A percentile compares a stretch with the other conserved stretches of the same genome.
These are phyloP conservation scores for Myripristis jacobus DNA, from an alignment of 2,797 vertebrate genomes.

Conservation along the genomic window DNA sequence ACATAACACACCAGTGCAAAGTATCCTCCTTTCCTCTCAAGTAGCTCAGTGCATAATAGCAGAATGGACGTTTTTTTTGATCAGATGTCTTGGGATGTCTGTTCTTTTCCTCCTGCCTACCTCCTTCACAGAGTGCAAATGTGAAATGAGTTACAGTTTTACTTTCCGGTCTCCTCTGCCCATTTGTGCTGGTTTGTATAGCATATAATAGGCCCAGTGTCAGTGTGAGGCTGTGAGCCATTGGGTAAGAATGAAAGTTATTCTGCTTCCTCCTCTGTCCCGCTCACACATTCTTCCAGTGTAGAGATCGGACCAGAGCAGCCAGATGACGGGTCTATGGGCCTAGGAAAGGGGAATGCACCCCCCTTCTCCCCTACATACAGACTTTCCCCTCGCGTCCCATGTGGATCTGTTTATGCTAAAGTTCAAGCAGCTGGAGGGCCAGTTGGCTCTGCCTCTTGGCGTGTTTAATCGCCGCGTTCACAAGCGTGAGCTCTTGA, in stretches of 20 bases:
- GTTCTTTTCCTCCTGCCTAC: background rate
- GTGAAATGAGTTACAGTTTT: constrained; percentile 32
- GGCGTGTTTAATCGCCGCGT: constrained; percentile 47
- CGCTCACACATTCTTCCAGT: constrained; percentile 72
- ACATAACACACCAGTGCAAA: background rate
- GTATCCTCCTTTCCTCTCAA: background rate
- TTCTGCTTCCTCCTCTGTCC: constrained; percentile 71
- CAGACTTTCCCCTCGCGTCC: constrained; percentile 20
- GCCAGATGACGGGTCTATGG: constrained; percentile 48
- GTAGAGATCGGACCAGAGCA: constrained; percentile 43
- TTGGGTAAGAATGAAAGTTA: constrained; percentile 74
- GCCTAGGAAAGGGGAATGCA: background rate
- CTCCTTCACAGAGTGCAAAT: constrained; percentile 6
- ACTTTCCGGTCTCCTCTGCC: constrained; percentile 31
- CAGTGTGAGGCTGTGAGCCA: constrained; percentile 40
- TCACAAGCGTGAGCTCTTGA: constrained; percentile 58
- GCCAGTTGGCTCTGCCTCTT: constrained; percentile 67
- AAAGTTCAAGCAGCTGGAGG: constrained; percentile 72
- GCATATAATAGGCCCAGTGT: constrained; percentile 69
- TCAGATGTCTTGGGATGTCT: background rate
- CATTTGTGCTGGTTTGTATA: constrained; percentile 33
- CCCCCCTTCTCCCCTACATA: background rate
- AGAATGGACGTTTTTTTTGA: background rate
- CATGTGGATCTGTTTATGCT: constrained; percentile 69
- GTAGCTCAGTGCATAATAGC: background rate